Base-by-base conservation (phyloP, 2,888 invertebrate genomes). In the Agonopterix heracliana region DNA sequence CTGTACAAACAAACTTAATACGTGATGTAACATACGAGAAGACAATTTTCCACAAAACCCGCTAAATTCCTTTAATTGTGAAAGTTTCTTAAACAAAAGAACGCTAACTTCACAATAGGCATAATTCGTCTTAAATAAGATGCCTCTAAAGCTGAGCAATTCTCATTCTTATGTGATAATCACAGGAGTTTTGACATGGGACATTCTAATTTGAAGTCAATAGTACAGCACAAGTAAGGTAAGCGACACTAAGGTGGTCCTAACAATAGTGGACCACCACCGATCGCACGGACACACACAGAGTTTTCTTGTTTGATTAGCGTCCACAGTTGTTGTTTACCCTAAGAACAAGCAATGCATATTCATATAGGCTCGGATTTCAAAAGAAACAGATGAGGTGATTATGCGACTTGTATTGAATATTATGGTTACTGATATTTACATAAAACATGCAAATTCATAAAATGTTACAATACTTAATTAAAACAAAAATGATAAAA, bases 31-130 rank as follows among this genome's bases (percentile, higher is more conserved):
- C 26, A 26, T 26, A 26, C 26, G 26, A 26, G 26, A 26, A 26
- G 26, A 26, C 40, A 34, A 14, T n/a, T 45, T 36, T 55, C 51
- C 56, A 51, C 52, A 54, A 55, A 57, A 50, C 52, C 57, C 51
- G 56, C 60, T 54, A 54, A 47, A 54, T 49, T 60, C 56, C 58
- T 54, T 74, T 84, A 84, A 83, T 83, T 84, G 80, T 76, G 84
- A 85, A 84, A 84, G 84, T 75, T 74, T 57, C 69, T 66, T 74
- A 78, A 81, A 84, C 81, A 81, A 79, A 78, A 75, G 76, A 53
- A 56, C 56, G 57, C 64, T 64, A 58, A 66, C 55, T 57, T 50
- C 55, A 47, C 62, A 71, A 49, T 47, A 34, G 34, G 38, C 38
- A 38, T n/a, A 4, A 26, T 5, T 26, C 1, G 26, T 26, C 1